Conservation (phyloP, 1,140 invertebrate genomes). For the Saccostrea cuccullata region DNA sequence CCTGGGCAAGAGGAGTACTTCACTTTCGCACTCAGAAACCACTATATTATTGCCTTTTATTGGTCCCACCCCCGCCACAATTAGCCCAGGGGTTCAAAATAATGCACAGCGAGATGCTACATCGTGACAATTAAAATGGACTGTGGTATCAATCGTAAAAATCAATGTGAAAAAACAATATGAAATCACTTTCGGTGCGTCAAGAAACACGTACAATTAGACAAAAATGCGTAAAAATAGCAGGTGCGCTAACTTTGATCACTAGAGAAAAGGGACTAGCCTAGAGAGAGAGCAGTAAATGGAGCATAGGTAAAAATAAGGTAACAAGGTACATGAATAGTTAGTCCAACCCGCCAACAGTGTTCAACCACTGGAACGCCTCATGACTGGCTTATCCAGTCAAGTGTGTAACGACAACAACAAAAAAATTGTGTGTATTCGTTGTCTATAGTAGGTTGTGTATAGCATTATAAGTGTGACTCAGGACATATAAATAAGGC, state of each 20-base stretch:
- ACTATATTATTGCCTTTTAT: not conserved
- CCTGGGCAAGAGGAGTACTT: not conserved
- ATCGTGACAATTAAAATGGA: conserved; percentile 16
- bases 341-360: conserved; percentile 27
- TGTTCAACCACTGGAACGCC: conserved; percentile 24
- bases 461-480: conserved; percentile 22
- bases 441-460: conserved; percentile 16
- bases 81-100: conserved; percentile 28
- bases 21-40: not conserved
- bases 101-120: not conserved
- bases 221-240: conserved; percentile 32
- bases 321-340: conserved; percentile 27
- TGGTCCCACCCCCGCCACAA: conserved; percentile 12
- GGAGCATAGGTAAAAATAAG: conserved; percentile 35
- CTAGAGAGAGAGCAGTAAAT: conserved; percentile 20
- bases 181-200: conserved; percentile 28
- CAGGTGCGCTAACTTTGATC: conserved; percentile 34
- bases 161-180: conserved; percentile 38
- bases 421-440: conserved; percentile 31
- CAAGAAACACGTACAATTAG: conserved; percentile 17
- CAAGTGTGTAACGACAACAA: conserved; percentile 10
- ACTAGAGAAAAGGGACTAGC: conserved; percentile 17
- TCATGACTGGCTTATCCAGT: conserved; percentile 21
- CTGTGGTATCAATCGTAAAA: conserved; percentile 18
- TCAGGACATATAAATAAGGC: conserved; percentile 18